A percentile compares a stretch with the other conserved stretches of the same genome.
Evolutionary conservation across 1,140 invertebrate genomes (phyloP).

Genomic region (Potamilus streckersoni): DNA sequence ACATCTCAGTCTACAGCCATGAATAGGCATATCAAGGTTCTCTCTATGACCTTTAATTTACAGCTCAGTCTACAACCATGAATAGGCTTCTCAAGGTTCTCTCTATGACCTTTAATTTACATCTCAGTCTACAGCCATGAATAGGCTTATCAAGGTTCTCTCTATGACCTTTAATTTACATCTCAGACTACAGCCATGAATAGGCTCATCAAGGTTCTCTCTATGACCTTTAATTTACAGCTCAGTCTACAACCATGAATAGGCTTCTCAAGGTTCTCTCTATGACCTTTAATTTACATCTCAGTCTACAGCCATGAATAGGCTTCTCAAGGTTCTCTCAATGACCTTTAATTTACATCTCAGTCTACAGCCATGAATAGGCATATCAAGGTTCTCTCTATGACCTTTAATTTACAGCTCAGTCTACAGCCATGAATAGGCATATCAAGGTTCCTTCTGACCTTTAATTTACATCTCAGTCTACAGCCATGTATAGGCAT

Average conservation of each 20-base stretch:
- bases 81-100: conserved; percentile 92
- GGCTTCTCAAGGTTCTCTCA: too few relatives aligned
- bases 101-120: conserved; percentile 59
- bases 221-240: conserved; percentile 70
- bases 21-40: too few relatives aligned
- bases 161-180: too few relatives aligned
- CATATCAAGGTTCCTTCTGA: conserved; percentile 81
- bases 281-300: conserved; percentile 72
- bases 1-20: too few relatives aligned
- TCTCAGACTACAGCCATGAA: too few relatives aligned
- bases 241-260: conserved; percentile 99
- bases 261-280: conserved; percentile 85
- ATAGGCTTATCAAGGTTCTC: conserved; percentile 61
- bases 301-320: conserved; percentile 81
- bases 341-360: too few relatives aligned
- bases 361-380: too few relatives aligned
- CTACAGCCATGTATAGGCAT: conserved; percentile 72
- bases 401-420: conserved; percentile 77
- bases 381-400: too few relatives aligned
- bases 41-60: too few relatives aligned
- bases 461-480: conserved; percentile 81
- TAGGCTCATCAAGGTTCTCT: too few relatives aligned
- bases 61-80: conserved; percentile 98
- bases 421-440: conserved; percentile 98
- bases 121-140: conserved; percentile 83